Conservation (phyloP, 2,888 invertebrate genomes). For the Seira musarum region DNA sequence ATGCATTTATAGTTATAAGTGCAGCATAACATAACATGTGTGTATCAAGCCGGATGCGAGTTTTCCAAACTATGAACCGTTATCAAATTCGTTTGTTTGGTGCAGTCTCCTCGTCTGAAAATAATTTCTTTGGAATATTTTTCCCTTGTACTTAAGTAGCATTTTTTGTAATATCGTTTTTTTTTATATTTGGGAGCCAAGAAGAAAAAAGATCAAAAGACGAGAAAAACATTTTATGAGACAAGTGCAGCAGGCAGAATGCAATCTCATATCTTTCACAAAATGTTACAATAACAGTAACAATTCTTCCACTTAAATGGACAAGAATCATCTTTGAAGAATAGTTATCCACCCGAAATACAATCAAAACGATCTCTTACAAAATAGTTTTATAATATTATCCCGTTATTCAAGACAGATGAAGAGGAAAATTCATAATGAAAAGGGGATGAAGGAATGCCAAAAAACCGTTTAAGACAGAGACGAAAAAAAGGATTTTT, state of each 20-base stretch:
- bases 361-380: conserved; percentile 14
- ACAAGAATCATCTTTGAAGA: conserved; percentile 34
- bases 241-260: conserved; percentile 37
- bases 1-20: conserved; percentile 20
- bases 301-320: conserved; percentile 55
- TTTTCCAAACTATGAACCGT: conserved; percentile 28
- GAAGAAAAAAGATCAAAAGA: not conserved
- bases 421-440: conserved; percentile 12
- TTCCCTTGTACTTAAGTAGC: conserved; percentile 6
- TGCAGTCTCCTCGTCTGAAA: conserved; percentile 22
- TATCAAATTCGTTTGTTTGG: conserved; percentile 39
- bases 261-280: conserved; percentile 49
- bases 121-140: not conserved
- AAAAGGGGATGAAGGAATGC: not conserved
- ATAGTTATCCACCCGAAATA: conserved; percentile 18
- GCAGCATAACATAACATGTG: conserved; percentile 32
- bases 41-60: conserved; percentile 7
- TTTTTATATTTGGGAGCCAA: not conserved
- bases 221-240: conserved; percentile 39
- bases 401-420: conserved; percentile 1
- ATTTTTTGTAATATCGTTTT: not conserved
- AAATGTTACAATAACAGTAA: conserved; percentile 54
- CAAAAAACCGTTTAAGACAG: conserved; percentile 7
- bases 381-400: no score
- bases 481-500: not conserved